These are phyloP conservation scores for Drosophila ustulata DNA, from an alignment of 2,888 invertebrate genomes.

Conservation along the genomic window DNA sequence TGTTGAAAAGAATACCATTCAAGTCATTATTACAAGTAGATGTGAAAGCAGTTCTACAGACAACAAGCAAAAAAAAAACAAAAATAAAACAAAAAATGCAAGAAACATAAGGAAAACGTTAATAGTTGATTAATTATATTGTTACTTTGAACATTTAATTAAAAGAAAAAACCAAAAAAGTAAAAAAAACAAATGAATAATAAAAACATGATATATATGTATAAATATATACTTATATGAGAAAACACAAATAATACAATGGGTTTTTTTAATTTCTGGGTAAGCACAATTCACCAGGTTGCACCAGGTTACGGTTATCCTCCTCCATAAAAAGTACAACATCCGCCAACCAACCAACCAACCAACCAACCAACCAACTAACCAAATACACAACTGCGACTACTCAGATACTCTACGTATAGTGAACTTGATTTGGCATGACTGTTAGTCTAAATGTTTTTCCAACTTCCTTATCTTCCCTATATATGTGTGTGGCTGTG, in stretches of 20 bases:
- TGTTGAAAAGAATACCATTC: slow-evolving; percentile 74
- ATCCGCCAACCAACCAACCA: slow-evolving; percentile 17
- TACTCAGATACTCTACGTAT: slow-evolving; percentile 58
- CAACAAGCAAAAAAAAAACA: slow-evolving; percentile 45
- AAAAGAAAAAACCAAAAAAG: slow-evolving; percentile 54
- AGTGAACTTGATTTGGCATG: slow-evolving; percentile 74
- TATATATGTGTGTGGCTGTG: slow-evolving; percentile 61
- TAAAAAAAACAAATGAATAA: slow-evolving; percentile 54
- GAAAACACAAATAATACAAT: slow-evolving; percentile 71
- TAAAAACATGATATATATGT: slow-evolving; percentile 68
- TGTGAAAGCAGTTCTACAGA: slow-evolving; percentile 78
- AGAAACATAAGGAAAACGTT: slow-evolving; percentile 71
- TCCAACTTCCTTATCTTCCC: slow-evolving; percentile 46
- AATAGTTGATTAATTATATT: slow-evolving; percentile 82
- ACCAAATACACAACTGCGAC: slow-evolving; percentile 51
- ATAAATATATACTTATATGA: slow-evolving; percentile 76
- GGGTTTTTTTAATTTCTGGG: slow-evolving; percentile 68
- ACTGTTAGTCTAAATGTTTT: slow-evolving; percentile 74
- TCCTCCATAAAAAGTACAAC: slow-evolving; percentile 25
- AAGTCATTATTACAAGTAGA: slow-evolving; percentile 74
- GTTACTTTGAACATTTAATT: slow-evolving; percentile 84
- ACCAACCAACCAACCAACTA: slow-evolving; percentile 20
- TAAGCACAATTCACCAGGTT: slow-evolving; percentile 26
- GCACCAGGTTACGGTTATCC: slow-evolving; percentile 33
- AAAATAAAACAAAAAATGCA: slow-evolving; percentile 50